Evolutionary conservation across 2,888 invertebrate genomes (phyloP).

Genomic region (Salticus scenicus): DNA sequence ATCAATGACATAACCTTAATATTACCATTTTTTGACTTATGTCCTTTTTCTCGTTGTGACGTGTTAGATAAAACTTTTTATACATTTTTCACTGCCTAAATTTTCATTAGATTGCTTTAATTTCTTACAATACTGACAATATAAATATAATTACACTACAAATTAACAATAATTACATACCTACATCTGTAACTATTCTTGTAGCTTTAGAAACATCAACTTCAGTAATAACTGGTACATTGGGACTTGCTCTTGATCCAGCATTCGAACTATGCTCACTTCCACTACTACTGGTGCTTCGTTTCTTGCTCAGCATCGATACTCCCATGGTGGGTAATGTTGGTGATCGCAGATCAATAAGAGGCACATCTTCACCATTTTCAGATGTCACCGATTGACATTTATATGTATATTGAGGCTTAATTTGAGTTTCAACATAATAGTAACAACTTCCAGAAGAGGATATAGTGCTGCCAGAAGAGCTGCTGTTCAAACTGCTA

Average conservation of each 20-base stretch:
- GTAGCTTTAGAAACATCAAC: constrained; percentile 44
- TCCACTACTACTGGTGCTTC: constrained; percentile 69
- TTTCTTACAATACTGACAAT: too few species aligned
- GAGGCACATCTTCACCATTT: constrained; percentile 42
- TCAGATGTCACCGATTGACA: constrained; percentile 55
- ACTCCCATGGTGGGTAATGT: constrained; percentile 75
- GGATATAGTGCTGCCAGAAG: constrained; percentile 63
- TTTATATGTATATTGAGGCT: constrained; percentile 58
- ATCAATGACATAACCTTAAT: too few species aligned
- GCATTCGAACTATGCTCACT: constrained; percentile 65
- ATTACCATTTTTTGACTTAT: too few species aligned
- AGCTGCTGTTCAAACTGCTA: constrained; percentile 61
- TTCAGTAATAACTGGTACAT: constrained; percentile 25
- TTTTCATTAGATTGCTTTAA: too few species aligned
- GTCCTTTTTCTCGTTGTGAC: too few species aligned
- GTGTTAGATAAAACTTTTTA: too few species aligned
- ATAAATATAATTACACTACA: neutral
- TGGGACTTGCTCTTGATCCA: constrained; percentile 53
- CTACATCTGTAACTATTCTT: constrained; percentile 63
- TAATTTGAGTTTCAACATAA: constrained; percentile 64
- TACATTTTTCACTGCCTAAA: too few species aligned
- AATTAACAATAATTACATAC: constrained; percentile 23
- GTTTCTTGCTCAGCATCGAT: constrained; percentile 76
- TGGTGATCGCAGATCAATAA: constrained; percentile 62
- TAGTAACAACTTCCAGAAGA: constrained; percentile 65